Evolutionary conservation across 2,888 invertebrate species (phyloP), one percentile per base, ranked within the genome.

Genomic region (Chirona hameri): DNA sequence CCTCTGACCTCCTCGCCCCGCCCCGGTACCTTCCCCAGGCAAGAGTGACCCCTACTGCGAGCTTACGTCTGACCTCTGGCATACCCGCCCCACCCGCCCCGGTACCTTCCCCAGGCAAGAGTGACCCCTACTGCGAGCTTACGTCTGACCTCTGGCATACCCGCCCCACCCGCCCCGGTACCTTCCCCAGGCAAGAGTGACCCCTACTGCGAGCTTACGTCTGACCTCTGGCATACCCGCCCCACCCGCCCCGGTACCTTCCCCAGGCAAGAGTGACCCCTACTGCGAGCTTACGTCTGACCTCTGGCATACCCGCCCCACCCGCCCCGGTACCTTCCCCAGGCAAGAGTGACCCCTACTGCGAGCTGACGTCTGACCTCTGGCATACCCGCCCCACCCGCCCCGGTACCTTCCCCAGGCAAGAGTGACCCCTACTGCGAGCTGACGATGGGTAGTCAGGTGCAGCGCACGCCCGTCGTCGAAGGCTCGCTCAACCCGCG

Each of bases 361-460:
- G 93, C 88, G 93, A 93, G 89, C 39, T 39, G 39, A 39, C 39
- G 7, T 39, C 39, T 39, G 39, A 39, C 39, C 2, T 39, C 39
- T 39, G 39, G 7, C 39, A 39, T 39, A n/a, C n/a, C n/a, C n/a
- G n/a, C n/a, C n/a, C n/a, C n/a, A n/a, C 12, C 57, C 12, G 15
- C 15, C 57, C 24, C 48, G 52, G 15, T 18, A 1, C 52, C 52
- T 1, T 18, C 7, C 52, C 52, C 52, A 12, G 92, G 91, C 39
- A 91, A 92, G 87, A 90, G 92, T 87, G 93, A 93, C 87, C 91
- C 93, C 72, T 93, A 93, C 87, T 93, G 93, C 88, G 93, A 93
- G 89, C 92, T 93, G 1, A 91, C 91, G 84, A 90, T 94, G 89
- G 93, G 93, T 12, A 91, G 91, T 52, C 93, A 93, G 88, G 92